Base-by-base conservation (phyloP, 2,888 invertebrate genomes). In the Strigamia maritima region DNA sequence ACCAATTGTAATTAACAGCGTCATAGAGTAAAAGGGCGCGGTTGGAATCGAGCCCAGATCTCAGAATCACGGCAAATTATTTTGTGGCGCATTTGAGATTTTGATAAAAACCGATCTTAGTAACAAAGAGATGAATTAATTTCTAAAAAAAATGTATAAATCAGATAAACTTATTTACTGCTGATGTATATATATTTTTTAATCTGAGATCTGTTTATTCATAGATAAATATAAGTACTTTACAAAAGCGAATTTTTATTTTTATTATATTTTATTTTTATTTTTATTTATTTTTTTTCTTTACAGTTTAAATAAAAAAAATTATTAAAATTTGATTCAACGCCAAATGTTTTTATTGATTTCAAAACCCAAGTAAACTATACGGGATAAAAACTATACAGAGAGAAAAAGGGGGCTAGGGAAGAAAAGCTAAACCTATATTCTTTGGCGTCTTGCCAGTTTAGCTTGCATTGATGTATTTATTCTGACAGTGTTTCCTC, bases 1-100 rank as follows among this genome's bases (percentile, higher is more conserved):
- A n/a, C 60, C 60, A 60, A 60, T 40, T 40, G 40, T 40, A 40
- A 40, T 60, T 60, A 60, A 60, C 60, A 60, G 60, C 60, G 60
- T 60, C 60, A 60, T 60, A 60, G 19, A n/a, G 60, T 60, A 60
- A 60, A 60, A 60, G 60, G 60, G 60, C n/a, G 60, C 60, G 60
- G 60, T 60, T 60, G 60, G 60, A 60, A 60, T 19, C 60, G 60
- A 60, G 60, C 60, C 60, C 60, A 60, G 60, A 60, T 60, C 60
- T 22, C 22, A 60, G 60, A 60, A 60, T 60, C 60, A 60, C 60
- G 10, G 60, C 60, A 60, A 60, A 60, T 60, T 60, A 60, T 60
- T 60, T 60, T 60, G 1, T 60, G 8, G 19, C 22, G 60, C 7
- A 22, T n/a, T 60, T 60, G 10, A 60, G 60, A 60, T 60, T 60